Conservation (phyloP, 2,888 invertebrate genomes). For the Diadromus collaris region DNA sequence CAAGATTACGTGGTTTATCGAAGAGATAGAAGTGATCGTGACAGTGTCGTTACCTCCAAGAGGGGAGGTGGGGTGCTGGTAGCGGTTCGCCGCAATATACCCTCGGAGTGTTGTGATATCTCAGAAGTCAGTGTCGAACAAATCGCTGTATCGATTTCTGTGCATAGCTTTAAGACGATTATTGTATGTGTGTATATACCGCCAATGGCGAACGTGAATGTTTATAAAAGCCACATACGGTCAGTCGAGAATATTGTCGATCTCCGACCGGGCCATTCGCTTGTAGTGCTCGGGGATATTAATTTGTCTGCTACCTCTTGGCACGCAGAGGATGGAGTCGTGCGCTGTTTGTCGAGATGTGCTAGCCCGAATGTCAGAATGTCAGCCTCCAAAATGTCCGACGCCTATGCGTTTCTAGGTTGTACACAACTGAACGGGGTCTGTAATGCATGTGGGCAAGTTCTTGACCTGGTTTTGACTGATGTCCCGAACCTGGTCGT, state of each 20-base stretch:
- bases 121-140: neutral
- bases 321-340: neutral
- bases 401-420: too few relatives aligned
- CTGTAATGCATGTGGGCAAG: too few relatives aligned
- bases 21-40: neutral
- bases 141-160: neutral
- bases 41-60: neutral
- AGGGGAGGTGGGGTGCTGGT: neutral
- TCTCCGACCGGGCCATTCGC: neutral
- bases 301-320: neutral
- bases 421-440: too few relatives aligned
- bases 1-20: neutral
- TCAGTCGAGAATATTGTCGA: neutral
- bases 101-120: neutral
- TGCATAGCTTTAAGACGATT: neutral
- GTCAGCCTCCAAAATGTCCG: too few relatives aligned
- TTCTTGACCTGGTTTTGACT: too few relatives aligned
- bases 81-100: neutral
- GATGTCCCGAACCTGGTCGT: too few relatives aligned
- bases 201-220: neutral
- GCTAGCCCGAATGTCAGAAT: too few relatives aligned
- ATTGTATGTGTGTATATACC: neutral
- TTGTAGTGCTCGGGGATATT: neutral
- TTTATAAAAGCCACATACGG: slow-evolving; percentile 3
- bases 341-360: too few relatives aligned